Evolutionary conservation across 2,113 vertebrate species (phyloP).

Genomic region (Lasiurus cinereus): DNA sequence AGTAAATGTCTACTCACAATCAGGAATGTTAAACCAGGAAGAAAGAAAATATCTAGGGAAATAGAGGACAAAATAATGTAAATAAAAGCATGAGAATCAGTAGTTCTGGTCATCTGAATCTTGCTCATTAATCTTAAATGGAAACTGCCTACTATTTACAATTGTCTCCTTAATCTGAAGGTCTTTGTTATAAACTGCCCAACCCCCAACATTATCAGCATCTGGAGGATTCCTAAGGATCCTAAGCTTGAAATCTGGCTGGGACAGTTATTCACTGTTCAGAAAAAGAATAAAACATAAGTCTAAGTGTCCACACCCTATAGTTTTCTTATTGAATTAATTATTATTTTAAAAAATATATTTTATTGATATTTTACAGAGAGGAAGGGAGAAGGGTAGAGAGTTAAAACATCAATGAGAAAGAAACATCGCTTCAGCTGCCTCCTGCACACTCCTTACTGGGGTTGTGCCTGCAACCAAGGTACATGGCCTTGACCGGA

Average conservation of each 20-base stretch:
- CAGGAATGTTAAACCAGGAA: background rate
- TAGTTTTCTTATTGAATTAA: background rate
- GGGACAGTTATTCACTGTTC: background rate
- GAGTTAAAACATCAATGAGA: too few relatives aligned
- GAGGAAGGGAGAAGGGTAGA: too few relatives aligned
- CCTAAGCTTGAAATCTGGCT: background rate
- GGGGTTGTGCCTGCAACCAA: too few relatives aligned
- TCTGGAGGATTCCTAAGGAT: background rate
- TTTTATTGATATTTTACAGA: too few relatives aligned
- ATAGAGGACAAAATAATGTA: background rate
- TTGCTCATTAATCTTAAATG: background rate
- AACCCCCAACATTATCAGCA: background rate
- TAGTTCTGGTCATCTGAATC: background rate
- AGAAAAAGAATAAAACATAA: background rate
- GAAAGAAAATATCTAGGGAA: constrained; percentile 24
- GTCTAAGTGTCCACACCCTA: background rate
- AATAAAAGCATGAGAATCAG: background rate
- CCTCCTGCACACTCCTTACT: too few relatives aligned
- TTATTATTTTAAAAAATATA: too few relatives aligned
- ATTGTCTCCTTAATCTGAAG: background rate
- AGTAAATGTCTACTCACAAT: background rate
- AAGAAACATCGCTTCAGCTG: too few relatives aligned
- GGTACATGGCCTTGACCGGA: too few relatives aligned
- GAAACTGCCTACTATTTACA: background rate
- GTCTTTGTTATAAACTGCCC: background rate